Conservation (phyloP, 2,113 vertebrate species). For the Naja naja region DNA sequence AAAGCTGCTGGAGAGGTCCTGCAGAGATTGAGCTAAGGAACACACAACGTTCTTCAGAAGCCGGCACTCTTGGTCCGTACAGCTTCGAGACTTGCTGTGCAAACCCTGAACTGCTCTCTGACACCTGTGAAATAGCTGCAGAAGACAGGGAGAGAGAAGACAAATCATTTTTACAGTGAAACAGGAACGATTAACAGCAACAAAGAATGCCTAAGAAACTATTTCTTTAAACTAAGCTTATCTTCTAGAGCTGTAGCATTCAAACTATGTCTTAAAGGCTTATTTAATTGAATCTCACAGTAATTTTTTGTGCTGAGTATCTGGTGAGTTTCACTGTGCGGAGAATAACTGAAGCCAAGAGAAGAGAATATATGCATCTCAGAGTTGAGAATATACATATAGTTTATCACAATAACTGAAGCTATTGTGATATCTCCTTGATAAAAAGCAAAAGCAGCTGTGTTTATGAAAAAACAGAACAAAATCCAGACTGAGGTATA, state of each 20-base stretch:
- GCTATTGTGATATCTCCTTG: background rate
- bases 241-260: background rate
- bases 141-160: background rate
- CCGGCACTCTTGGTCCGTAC: constrained; percentile 89
- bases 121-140: constrained; percentile 95
- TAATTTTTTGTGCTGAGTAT: background rate
- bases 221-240: background rate
- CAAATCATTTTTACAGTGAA: constrained; percentile 24
- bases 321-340: background rate
- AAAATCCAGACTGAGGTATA: background rate
- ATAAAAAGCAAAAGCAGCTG: background rate
- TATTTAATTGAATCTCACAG: background rate
- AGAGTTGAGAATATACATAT: background rate
- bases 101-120: constrained; percentile 88
- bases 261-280: background rate
- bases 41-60: constrained; percentile 90
- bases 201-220: background rate
- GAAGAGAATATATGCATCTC: background rate
- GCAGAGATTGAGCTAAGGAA: constrained; percentile 91
- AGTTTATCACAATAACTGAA: background rate
- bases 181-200: background rate
- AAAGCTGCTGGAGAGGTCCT: constrained; percentile 91
- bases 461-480: background rate
- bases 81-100: constrained; percentile 82
- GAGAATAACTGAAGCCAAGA: background rate